These are phyloP conservation scores for Numenius phaeopus DNA, from an alignment of 2,797 vertebrate genomes.

Conservation along the genomic window DNA sequence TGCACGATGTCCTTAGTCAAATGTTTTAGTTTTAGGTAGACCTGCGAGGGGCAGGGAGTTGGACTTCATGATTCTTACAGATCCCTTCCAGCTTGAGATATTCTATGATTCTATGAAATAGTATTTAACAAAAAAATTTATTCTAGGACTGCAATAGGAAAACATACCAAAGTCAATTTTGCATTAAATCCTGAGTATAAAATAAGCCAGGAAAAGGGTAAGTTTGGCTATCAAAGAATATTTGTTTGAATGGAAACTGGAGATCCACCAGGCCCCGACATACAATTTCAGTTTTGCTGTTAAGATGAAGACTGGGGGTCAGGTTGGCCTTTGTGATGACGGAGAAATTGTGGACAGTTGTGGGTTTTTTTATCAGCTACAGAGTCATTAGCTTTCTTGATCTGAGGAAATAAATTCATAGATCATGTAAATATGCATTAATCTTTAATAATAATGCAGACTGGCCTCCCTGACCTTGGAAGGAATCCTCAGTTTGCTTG, in stretches of 20 bases:
- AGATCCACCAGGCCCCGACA: accelerated
- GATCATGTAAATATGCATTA: background rate
- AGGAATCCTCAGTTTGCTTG: background rate
- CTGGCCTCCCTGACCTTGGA: background rate
- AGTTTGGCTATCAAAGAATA: background rate
- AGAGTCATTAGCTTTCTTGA: background rate
- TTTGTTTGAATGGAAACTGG: background rate
- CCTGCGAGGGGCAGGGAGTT: background rate
- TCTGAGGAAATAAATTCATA: background rate
- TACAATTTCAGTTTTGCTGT: background rate
- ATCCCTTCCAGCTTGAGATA: background rate
- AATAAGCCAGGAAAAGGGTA: background rate
- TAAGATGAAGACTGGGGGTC: background rate
- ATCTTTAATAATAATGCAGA: background rate
- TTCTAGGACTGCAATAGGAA: background rate
- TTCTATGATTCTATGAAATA: background rate
- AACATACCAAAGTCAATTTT: background rate
- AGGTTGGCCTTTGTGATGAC: background rate
- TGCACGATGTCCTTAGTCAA: background rate
- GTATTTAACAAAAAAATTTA: background rate
- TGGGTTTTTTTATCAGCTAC: accelerated
- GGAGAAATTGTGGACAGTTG: background rate
- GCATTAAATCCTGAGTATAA: background rate
- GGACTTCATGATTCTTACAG: background rate
- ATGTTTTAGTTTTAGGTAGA: background rate